Conservation (phyloP, 1,140 invertebrate genomes). For the Calosoma granatense region DNA sequence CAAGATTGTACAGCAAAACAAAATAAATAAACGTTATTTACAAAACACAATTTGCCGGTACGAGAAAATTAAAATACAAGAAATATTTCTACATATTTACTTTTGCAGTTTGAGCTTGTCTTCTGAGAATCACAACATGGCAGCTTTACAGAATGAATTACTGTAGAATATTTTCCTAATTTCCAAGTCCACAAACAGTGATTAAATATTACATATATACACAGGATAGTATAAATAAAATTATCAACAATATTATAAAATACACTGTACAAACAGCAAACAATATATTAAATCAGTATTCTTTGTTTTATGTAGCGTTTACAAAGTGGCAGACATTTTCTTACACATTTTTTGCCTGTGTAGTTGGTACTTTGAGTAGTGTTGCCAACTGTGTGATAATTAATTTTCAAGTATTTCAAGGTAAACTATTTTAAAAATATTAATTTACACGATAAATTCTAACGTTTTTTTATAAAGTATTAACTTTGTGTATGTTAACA, state of each 20-base stretch:
- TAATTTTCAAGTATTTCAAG: neutral
- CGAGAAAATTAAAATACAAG: neutral
- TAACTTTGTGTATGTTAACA: too few relatives aligned
- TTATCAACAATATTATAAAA: neutral
- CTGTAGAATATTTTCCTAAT: neutral
- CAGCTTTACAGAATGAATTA: neutral
- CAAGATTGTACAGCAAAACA: too few relatives aligned
- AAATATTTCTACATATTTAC: neutral
- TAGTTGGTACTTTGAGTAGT: neutral
- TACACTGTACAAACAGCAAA: neutral
- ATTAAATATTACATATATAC: neutral
- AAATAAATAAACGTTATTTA: too few relatives aligned
- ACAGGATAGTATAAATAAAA: neutral
- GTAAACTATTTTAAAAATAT: too few relatives aligned
- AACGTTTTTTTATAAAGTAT: too few relatives aligned
- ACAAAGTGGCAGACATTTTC: neutral
- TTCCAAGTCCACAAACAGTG: neutral
- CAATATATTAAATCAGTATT: neutral
- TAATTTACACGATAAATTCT: too few relatives aligned
- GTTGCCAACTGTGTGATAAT: neutral
- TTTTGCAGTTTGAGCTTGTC: slow-evolving; percentile 4
- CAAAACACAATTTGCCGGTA: too few relatives aligned
- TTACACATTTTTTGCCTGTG: neutral
- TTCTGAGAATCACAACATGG: slow-evolving; percentile 1
- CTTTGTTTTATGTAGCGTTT: too few relatives aligned